Evolutionary conservation across 2,888 invertebrate species (phyloP).

Genomic region (Boloria euphrosyne): DNA sequence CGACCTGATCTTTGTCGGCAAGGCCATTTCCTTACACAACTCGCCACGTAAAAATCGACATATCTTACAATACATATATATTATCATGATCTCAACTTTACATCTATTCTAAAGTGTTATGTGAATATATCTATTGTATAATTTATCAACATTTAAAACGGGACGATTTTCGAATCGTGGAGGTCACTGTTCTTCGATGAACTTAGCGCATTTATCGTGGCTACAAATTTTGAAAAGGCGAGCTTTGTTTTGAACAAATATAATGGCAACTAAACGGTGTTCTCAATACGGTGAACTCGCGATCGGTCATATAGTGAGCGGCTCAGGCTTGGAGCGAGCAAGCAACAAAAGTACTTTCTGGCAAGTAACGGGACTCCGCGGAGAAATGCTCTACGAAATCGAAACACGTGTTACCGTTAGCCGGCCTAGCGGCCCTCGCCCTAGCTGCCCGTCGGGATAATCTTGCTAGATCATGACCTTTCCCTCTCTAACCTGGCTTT

Average conservation of each 20-base stretch:
- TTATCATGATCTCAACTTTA: conserved; percentile 13
- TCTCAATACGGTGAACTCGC: conserved; percentile 75
- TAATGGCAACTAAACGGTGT: conserved; percentile 63
- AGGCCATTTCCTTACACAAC: conserved; percentile 78
- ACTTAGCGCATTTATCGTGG: conserved; percentile 45
- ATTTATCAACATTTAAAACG: conserved; percentile 42
- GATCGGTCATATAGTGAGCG: conserved; percentile 63
- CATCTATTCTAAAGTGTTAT: conserved; percentile 23
- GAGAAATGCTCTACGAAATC: conserved; percentile 84
- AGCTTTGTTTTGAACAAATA: conserved; percentile 67
- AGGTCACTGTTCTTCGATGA: conserved; percentile 50
- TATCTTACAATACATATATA: conserved; percentile 18
- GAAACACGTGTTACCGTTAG: conserved; percentile 81
- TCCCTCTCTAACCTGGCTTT: conserved; percentile 34
- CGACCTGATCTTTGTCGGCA: conserved; percentile 66
- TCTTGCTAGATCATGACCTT: conserved; percentile 63
- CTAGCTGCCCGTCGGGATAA: conserved; percentile 66
- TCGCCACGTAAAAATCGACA: conserved; percentile 51
- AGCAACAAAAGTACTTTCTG: conserved; percentile 80
- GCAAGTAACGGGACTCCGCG: conserved; percentile 76
- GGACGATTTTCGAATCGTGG: conserved; percentile 32
- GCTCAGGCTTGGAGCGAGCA: conserved; percentile 48
- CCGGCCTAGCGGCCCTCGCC: conserved; percentile 75
- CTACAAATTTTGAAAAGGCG: conserved; percentile 59
- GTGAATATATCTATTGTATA: conserved; percentile 38